Conservation (phyloP, 2,888 invertebrate species). For the Cecidostiba fungosa region DNA sequence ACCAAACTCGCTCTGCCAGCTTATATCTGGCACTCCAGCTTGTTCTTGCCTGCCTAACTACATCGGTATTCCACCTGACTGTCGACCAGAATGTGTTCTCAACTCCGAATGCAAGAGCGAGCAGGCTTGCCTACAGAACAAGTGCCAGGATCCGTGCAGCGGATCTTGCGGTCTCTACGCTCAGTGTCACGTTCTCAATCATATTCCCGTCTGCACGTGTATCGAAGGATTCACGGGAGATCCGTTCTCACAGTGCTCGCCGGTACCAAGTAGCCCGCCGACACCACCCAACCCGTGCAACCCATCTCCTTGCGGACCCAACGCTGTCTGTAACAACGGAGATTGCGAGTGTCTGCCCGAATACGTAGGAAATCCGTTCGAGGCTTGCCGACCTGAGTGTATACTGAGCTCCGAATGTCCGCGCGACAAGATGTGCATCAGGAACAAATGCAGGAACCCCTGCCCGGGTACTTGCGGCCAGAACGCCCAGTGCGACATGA, state of each 20-base stretch:
- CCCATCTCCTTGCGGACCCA: conserved; percentile 88
- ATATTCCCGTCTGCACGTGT: conserved; percentile 91
- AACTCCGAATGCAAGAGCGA: conserved; percentile 90
- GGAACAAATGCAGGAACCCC: conserved; percentile 91
- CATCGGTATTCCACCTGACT: conserved; percentile 89
- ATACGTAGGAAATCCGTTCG: conserved; percentile 87
- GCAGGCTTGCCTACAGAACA: conserved; percentile 89
- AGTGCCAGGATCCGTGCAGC: conserved; percentile 91
- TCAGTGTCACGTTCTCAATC: conserved; percentile 89
- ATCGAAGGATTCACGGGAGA: conserved; percentile 89
- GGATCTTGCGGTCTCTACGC: conserved; percentile 92
- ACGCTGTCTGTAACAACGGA: conserved; percentile 87
- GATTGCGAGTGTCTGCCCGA: conserved; percentile 86
- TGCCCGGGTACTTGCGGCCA: conserved; percentile 91
- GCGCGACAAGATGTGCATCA: conserved; percentile 88
- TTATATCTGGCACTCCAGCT: conserved; percentile 87
- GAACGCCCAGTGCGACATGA: conserved; percentile 89
- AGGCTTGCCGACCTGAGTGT: conserved; percentile 91
- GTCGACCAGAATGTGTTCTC: conserved; percentile 90
- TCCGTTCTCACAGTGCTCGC: conserved; percentile 87
- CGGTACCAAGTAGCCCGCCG: conserved; percentile 69
- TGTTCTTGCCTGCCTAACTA: conserved; percentile 91
- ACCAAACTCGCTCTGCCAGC: conserved; percentile 90
- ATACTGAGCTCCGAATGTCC: conserved; percentile 90
- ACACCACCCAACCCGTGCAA: conserved; percentile 80